Evolutionary conservation across 2,797 vertebrate species (phyloP).

Genomic region (Melanotaenia pygmaea): DNA sequence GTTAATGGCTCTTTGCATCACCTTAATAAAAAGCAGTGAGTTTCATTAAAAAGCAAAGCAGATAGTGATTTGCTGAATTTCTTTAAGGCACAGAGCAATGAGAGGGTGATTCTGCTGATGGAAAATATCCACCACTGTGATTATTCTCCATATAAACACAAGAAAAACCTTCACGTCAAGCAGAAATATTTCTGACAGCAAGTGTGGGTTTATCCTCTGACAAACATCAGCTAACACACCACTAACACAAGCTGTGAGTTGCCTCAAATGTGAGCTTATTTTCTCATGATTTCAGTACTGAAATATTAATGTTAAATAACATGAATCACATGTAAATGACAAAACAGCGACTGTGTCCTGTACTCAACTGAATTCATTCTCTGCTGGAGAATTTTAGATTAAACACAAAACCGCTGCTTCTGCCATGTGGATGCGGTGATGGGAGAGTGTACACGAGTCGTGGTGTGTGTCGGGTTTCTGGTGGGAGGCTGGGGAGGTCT

Average conservation of each 20-base stretch:
- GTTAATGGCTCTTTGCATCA: neutral
- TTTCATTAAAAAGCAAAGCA: neutral
- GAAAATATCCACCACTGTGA: constrained; percentile 34
- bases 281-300: constrained; percentile 13
- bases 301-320: constrained; percentile 19
- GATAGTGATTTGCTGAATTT: constrained; percentile 11
- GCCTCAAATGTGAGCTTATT: constrained; percentile 8
- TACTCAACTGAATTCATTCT: neutral
- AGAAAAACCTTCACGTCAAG: constrained; percentile 18
- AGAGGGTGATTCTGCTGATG: constrained; percentile 9
- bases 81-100: constrained; percentile 19
- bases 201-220: neutral
- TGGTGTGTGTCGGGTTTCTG: constrained; percentile 10
- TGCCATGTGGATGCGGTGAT: constrained; percentile 26
- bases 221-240: neutral
- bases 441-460: neutral
- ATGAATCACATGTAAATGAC: constrained; percentile 23
- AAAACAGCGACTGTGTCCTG: neutral
- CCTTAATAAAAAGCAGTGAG: neutral
- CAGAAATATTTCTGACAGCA: constrained; percentile 6
- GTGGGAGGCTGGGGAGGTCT: constrained; percentile 11
- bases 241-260: constrained; percentile 2
- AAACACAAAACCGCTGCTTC: neutral
- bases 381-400: constrained; percentile 26
- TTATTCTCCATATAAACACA: constrained; percentile 33